These are phyloP conservation scores for Eulemur coronatus DNA, from an alignment of 2,797 vertebrate species.

Conservation along the genomic window DNA sequence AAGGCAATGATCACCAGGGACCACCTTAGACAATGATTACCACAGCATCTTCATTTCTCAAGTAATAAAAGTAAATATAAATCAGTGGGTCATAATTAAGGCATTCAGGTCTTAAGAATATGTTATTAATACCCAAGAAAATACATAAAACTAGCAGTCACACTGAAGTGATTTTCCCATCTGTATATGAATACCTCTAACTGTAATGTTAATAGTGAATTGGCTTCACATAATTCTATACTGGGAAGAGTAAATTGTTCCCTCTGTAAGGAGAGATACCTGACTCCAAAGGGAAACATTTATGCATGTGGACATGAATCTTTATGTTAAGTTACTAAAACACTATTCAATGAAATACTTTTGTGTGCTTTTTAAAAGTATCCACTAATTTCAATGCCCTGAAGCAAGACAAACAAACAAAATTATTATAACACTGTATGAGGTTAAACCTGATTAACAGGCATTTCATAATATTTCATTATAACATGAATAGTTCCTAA, in stretches of 20 bases:
- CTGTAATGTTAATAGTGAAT: neutral
- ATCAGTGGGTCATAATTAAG: neutral
- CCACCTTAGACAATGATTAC: neutral
- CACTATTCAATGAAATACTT: neutral
- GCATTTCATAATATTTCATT: neutral
- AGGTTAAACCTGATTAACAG: neutral
- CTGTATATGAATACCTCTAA: neutral
- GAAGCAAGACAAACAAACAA: neutral
- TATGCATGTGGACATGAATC: neutral
- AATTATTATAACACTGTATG: neutral
- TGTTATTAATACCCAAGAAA: neutral
- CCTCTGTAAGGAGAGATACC: neutral
- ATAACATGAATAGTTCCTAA: neutral
- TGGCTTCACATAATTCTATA: neutral
- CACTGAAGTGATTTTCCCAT: neutral
- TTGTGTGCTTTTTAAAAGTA: neutral
- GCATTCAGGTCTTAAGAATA: neutral
- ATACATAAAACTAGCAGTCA: neutral
- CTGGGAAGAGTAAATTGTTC: neutral
- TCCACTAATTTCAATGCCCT: neutral
- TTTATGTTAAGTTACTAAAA: constrained; percentile 9
- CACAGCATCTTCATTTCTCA: neutral
- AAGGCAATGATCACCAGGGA: neutral
- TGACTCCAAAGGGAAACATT: neutral
- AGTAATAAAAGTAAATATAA: neutral